phyloP scores from a whole-genome alignment of 1,140 invertebrate genomes.

The Diachasmimorpha longicaudata region DNA sequence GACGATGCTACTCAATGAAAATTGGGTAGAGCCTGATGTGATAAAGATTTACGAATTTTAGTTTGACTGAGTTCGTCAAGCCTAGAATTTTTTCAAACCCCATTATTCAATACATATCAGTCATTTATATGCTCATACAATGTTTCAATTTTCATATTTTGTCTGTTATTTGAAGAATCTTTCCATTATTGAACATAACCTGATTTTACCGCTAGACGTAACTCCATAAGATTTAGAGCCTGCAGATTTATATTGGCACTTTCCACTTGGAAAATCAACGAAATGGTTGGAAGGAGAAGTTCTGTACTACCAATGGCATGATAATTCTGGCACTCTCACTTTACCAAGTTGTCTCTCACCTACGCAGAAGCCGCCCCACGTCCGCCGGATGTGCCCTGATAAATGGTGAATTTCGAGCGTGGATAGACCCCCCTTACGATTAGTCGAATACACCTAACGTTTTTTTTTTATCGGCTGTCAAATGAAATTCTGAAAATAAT shows the following conservation, averaged over 20 bases:
- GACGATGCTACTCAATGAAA: not conserved
- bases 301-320: conserved; percentile 11
- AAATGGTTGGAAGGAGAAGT: not conserved
- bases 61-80: too few relatives aligned
- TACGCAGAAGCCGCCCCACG: conserved; percentile 59
- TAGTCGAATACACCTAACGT: conserved; percentile 36
- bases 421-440: conserved; percentile 31
- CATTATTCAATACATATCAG: not conserved
- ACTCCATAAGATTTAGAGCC: not conserved
- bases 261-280: too few relatives aligned
- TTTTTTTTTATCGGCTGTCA: not conserved
- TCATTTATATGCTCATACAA: not conserved
- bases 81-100: too few relatives aligned
- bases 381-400: conserved; percentile 61
- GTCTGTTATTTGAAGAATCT: conserved; percentile 42
- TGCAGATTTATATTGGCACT: not conserved
- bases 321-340: conserved; percentile 2
- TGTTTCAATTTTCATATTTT: not conserved
- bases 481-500: too few relatives aligned
- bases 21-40: not conserved
- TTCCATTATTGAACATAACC: conserved; percentile 43
- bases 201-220: conserved; percentile 12
- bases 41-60: not conserved
- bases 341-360: conserved; percentile 43
- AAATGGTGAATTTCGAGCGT: conserved; percentile 55